Evolutionary conservation across 35 echinoderm and acorn worm genomes (phyloP).

Genomic region (Apostichopus californicus): DNA sequence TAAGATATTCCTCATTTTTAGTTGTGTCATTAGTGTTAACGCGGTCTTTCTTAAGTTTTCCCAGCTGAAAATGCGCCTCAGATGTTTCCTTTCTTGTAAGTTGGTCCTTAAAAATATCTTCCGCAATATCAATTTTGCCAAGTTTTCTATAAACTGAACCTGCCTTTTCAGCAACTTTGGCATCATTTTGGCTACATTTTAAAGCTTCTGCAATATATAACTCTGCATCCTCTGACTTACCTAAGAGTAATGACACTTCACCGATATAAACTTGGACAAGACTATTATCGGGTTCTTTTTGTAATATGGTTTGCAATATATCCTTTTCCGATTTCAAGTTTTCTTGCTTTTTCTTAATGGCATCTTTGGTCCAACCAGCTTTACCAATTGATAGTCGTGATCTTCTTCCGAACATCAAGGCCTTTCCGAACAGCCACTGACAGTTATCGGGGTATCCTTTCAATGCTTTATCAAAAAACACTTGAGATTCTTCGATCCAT

Average conservation of each 20-base stretch:
- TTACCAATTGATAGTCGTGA: not conserved
- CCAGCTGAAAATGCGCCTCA: too few species aligned
- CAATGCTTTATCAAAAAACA: not conserved
- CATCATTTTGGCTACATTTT: not conserved
- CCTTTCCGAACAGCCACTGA: slow-evolving; percentile 39
- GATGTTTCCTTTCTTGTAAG: too few species aligned
- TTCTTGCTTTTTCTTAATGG: not conserved
- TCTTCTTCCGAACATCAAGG: slow-evolving; percentile 15
- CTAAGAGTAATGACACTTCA: not conserved
- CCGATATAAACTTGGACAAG: not conserved
- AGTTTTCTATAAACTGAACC: too few species aligned
- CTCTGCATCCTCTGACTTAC: too few species aligned
- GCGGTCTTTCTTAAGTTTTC: too few species aligned
- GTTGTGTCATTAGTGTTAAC: too few species aligned
- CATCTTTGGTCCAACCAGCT: not conserved
- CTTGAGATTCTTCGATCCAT: not conserved
- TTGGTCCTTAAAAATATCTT: too few species aligned
- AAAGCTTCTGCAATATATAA: too few species aligned
- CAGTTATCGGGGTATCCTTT: not conserved
- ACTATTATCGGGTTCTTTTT: not conserved
- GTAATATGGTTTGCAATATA: not conserved
- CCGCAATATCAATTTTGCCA: too few species aligned
- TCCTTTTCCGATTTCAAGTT: not conserved
- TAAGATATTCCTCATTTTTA: too few species aligned
- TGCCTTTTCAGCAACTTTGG: too few species aligned